Base-by-base conservation (phyloP, 2,888 invertebrate species). In the Orthosia gothica region DNA sequence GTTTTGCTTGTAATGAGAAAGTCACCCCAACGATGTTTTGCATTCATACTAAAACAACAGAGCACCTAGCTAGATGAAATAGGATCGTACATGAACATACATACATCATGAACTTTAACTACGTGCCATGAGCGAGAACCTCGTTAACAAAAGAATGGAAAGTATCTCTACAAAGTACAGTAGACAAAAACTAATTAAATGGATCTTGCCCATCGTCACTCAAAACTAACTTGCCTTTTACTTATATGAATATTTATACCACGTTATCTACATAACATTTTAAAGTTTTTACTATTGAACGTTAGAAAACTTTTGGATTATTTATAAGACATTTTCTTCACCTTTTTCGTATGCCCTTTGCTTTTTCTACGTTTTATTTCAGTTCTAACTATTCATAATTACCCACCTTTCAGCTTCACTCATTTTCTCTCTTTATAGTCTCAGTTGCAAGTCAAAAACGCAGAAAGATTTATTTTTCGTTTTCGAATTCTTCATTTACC, bases 161-260 rank as follows among this genome's bases (percentile, higher is more conserved):
- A 50, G 3, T 23, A 12, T 23, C 20, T 13, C 13, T 20, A 15
- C n/a, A 15, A 15, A 45, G 49, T 13, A 64, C 49, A 58, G n/a
- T n/a, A n/a, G n/a, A n/a, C 49, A 59, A 68, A 70, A 73, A 75
- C 62, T 57, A 65, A 77, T 61, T 50, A 58, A 65, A 71, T 59
- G 52, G 57, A 26, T 20, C 47, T 66, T 62, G 15, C n/a, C 55
- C 18, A 18, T 26, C 32, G 23, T 32, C 47, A 15, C 63, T 57
- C 64, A 50, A 66, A 52, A 66, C 47, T 73, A 66, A 69, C 59
- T 79, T 65, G 55, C 62, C 50, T 70, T 73, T 75, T 73, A 47
- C 59, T 0, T 64, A 54, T 2, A 70, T 65, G 58, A 70, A 77
- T 72, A 79, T 79, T 74, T 61, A 70, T 62, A 55, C n/a, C 18